phyloP scores from a whole-genome alignment of 2,113 vertebrate species.

The Alosa alosa region DNA sequence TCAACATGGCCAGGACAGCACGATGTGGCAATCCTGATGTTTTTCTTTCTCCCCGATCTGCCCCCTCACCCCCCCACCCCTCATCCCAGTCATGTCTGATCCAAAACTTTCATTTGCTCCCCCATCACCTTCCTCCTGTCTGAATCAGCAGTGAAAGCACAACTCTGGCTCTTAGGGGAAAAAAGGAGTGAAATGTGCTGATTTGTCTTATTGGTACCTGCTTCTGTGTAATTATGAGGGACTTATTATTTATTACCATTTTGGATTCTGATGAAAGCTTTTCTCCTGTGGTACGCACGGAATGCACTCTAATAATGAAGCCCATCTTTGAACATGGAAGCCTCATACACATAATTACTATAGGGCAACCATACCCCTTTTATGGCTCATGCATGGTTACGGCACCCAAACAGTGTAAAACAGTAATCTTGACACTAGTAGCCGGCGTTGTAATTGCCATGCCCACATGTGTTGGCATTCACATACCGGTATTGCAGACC shows the following conservation, averaged over 20 bases:
- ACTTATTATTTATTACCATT: constrained; percentile 34
- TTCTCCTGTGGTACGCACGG: constrained; percentile 24
- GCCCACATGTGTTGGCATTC: constrained; percentile 29
- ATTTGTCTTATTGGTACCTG: not conserved
- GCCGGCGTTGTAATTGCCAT: constrained; percentile 51
- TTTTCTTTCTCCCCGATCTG: not conserved
- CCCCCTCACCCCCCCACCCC: not conserved
- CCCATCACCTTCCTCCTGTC: not conserved
- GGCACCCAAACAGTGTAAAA: constrained; percentile 68
- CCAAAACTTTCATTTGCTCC: not conserved
- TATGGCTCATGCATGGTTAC: constrained; percentile 63
- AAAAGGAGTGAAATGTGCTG: constrained; percentile 14
- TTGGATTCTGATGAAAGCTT: constrained; percentile 15
- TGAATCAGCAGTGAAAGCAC: constrained; percentile 27
- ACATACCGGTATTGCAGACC: constrained; percentile 33
- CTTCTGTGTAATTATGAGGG: not conserved
- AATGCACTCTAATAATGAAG: constrained; percentile 48
- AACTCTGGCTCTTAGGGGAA: constrained; percentile 26
- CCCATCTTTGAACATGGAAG: constrained; percentile 36
- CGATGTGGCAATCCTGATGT: not conserved
- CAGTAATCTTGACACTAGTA: constrained; percentile 59
- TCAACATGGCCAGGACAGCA: not conserved
- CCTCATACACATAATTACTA: constrained; percentile 57
- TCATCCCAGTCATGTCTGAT: too few relatives aligned
- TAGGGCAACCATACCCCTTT: constrained; percentile 24